Evolutionary conservation across 1,140 invertebrate species (phyloP).

Genomic region (Vanessa tameamea): DNA sequence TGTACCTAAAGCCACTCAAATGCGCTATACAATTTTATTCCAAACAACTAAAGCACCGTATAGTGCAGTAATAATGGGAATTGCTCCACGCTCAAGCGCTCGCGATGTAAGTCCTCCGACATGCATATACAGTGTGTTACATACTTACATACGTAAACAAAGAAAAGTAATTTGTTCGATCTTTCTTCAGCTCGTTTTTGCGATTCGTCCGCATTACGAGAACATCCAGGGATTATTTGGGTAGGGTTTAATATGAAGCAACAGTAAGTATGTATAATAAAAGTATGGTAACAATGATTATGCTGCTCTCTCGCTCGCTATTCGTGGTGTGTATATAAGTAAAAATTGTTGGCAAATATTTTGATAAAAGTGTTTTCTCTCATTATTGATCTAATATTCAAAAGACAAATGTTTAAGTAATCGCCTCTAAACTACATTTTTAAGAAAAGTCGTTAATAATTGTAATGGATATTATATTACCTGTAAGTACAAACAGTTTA

Average conservation of each 20-base stretch:
- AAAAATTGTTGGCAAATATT: too few species aligned
- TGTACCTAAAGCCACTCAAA: slow-evolving; percentile 6
- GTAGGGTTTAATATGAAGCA: neutral
- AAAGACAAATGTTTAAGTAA: too few species aligned
- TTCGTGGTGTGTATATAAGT: too few species aligned
- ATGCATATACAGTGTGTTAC: neutral
- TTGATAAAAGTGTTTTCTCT: too few species aligned
- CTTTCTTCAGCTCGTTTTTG: slow-evolving; percentile 1
- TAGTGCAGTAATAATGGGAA: slow-evolving; percentile 26
- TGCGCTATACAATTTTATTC: slow-evolving; percentile 5
- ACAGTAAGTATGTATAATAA: too few species aligned
- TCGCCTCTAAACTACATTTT: too few species aligned
- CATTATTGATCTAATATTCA: too few species aligned
- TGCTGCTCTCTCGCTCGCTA: too few species aligned
- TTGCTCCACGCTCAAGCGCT: slow-evolving; percentile 24
- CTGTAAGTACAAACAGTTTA: too few species aligned
- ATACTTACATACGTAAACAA: neutral
- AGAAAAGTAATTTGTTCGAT: slow-evolving; percentile 14
- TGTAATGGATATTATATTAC: too few species aligned
- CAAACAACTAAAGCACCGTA: slow-evolving; percentile 13
- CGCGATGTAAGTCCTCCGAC: slow-evolving; percentile 14
- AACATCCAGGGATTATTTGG: neutral
- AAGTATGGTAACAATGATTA: too few species aligned
- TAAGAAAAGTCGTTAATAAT: too few species aligned
- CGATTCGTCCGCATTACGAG: neutral